Base-by-base conservation (phyloP, 2,113 vertebrate genomes). In the Pungitius pungitius region DNA sequence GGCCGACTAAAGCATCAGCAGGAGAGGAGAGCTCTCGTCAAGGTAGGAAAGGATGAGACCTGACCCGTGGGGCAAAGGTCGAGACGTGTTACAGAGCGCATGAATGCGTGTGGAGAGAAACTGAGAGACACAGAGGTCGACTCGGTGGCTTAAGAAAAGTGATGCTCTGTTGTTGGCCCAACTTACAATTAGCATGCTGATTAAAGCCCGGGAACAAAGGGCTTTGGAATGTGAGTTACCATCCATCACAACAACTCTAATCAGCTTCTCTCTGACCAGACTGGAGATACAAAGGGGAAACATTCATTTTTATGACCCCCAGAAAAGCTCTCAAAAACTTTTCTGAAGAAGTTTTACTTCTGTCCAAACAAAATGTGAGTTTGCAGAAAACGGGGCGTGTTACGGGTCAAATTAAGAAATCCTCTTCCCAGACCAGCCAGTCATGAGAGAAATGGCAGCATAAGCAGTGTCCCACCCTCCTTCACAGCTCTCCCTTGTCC, bases 141-240 rank as follows among this genome's bases (percentile, higher is more conserved):
- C 54, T 73, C 42, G 26, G 42, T 54, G 30, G 69, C 49, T 88
- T 66, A 67, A 83, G 75, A 87, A 80, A 64, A 51, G 80, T 69
- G 86, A 88, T 88, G 78, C 68, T 85, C 86, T 89, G 82, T 78
- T 86, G 80, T 87, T 85, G 69, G 69, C 69, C 87, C 73, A 87
- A 85, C 79, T 86, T 89, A 83, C 77, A 89, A 93, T 92, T 94
- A 91, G 75, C 81, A 90, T 78, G 79, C 56, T 88, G 87, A 92
- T 93, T 88, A 92, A 90, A 91, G 85, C 81, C 58, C 3, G 13
- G 27, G 85, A 89, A 92, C 87, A 91, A 91, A 91, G 80, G 85
- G 71, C 77, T 76, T 69, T 67, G 87, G 89, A 88, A 92, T 89
- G 89, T 27, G 69, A 76, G 45, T 85, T 64, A 73, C 59, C 84